These are phyloP conservation scores for Phytoseiulus persimilis DNA, from an alignment of 2,888 invertebrate genomes.

Conservation along the genomic window DNA sequence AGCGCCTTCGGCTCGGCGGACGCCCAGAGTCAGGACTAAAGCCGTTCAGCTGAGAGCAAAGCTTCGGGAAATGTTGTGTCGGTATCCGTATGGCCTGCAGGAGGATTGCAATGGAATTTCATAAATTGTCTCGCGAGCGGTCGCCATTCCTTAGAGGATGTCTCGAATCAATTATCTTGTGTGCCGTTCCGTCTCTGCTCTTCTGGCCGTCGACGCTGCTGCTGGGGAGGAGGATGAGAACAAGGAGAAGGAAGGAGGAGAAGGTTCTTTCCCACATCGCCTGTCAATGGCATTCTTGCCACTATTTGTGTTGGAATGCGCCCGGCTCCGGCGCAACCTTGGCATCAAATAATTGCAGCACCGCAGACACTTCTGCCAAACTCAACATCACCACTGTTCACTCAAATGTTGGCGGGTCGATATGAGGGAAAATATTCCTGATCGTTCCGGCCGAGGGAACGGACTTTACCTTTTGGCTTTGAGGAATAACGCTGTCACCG, in stretches of 20 bases:
- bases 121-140: neutral
- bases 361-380: neutral
- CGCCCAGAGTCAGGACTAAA: no score
- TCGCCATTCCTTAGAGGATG: slow-evolving; percentile 15
- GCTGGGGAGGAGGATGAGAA: neutral
- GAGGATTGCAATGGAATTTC: neutral
- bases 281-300: slow-evolving; percentile 28
- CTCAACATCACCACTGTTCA: neutral
- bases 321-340: neutral
- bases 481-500: no score
- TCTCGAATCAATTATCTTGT: slow-evolving; percentile 23
- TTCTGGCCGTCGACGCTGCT: neutral
- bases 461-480: no score
- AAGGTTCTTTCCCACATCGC: neutral
- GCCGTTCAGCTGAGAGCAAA: neutral
- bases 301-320: slow-evolving; percentile 23
- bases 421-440: neutral
- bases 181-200: neutral
- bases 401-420: neutral
- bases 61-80: neutral
- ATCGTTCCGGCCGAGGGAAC: no score
- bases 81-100: neutral
- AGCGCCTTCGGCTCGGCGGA: no score
- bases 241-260: neutral
- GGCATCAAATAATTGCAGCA: neutral